Base-by-base conservation (phyloP, 2,113 vertebrate genomes). In the Dipodomys ordii region DNA sequence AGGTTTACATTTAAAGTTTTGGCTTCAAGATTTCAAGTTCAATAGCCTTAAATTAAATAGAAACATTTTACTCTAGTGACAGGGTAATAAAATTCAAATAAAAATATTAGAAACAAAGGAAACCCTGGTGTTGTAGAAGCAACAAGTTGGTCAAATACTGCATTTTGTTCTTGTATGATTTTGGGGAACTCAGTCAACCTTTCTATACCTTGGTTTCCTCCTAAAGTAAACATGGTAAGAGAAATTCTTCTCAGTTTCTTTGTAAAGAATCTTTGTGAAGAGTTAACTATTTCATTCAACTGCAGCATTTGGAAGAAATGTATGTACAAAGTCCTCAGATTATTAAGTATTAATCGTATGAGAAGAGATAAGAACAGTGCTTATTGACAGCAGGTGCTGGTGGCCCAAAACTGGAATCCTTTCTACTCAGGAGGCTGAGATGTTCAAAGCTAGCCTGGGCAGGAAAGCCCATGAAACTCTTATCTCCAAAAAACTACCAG, bases 51-150 rank as follows among this genome's bases (percentile, higher is more conserved):
- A 76, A 83, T 39, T 87, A 72, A 88, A 57, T 79, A 16, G 69
- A 90, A 88, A 78, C 3, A 72, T 60, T 32, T 82, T 89, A 53
- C 67, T 35, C 10, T 23, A 44, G 87, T 49, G 11, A 15, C 25
- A 23, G 87, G 69, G 44, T 79, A 80, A 68, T 65, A 76, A 84
- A 69, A 80, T 64, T 84, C n/a, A 94, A 87, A 77, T 74, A 44
- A 82, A 94, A 93, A 35, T 68, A n/a, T 71, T 32, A 79, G 49
- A 35, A 78, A 88, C 67, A 90, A 94, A 84, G 53, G 35, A 83
- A 18, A 73, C 5, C 2, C n/a, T 73, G 3, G 3, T 35, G 18
- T 44, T 28, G 3, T 67, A 74, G 4, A 80, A 74, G 64, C 60
- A 27, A 23, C 35, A 77, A 46, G 8, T 76, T 35, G n/a, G 23